Conservation (phyloP, 1,140 invertebrate species). For the Oreohelix idahoensis region DNA sequence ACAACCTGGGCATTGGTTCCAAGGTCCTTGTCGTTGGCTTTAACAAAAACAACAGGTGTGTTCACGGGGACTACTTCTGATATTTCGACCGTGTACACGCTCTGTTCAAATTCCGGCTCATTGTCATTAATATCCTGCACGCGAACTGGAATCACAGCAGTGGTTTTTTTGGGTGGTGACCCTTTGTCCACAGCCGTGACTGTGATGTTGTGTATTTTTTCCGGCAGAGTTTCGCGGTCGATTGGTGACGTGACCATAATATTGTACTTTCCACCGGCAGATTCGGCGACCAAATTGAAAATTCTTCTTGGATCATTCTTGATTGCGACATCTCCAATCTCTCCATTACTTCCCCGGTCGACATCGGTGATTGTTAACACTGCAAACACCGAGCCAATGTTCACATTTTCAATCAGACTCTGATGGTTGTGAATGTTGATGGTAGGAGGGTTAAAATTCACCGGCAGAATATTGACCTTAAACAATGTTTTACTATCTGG, state of each 20-base stretch:
- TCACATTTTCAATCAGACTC: conserved; percentile 83
- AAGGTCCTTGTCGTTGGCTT: conserved; percentile 77
- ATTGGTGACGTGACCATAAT: conserved; percentile 76
- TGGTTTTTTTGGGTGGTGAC: conserved; percentile 77
- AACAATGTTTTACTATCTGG: conserved; percentile 80
- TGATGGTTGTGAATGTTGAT: conserved; percentile 84
- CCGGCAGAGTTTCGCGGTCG: conserved; percentile 79
- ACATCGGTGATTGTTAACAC: conserved; percentile 88
- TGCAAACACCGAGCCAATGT: conserved; percentile 78
- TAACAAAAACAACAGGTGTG: conserved; percentile 80
- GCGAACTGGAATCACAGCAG: conserved; percentile 72
- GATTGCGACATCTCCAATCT: conserved; percentile 88
- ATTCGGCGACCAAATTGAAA: conserved; percentile 81
- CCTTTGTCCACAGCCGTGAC: conserved; percentile 88
- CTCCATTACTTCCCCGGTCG: conserved; percentile 87
- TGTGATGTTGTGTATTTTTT: conserved; percentile 82
- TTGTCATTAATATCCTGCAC: conserved; percentile 89
- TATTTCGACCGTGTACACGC: conserved; percentile 89
- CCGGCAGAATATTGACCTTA: conserved; percentile 84
- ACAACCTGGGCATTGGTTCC: conserved; percentile 84
- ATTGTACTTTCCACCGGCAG: conserved; percentile 74
- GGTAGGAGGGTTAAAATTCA: conserved; percentile 89
- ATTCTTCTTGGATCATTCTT: conserved; percentile 85
- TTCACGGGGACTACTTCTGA: conserved; percentile 90
- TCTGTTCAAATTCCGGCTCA: conserved; percentile 88